Percentiles rank a stretch among this genome's conserved stretches.
Conservation (phyloP, 1,140 invertebrate genomes). For the Myzus persicae region DNA sequence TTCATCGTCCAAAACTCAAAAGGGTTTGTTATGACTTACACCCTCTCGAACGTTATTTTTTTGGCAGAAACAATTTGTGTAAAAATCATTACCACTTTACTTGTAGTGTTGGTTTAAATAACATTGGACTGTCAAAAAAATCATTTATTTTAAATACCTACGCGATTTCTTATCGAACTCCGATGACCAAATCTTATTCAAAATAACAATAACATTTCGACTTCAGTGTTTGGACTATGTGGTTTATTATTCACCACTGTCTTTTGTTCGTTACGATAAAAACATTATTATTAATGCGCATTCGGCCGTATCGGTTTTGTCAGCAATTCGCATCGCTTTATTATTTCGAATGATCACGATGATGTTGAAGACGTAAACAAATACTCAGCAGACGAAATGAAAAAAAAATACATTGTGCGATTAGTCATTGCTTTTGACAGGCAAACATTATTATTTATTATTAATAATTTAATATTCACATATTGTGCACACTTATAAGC, state of each 20-base stretch:
- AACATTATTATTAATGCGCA: neutral
- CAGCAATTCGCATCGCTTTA: neutral
- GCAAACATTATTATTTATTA: neutral
- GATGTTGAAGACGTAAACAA: neutral
- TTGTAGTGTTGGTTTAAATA: neutral
- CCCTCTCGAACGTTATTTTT: neutral
- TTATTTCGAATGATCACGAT: neutral
- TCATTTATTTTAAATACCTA: slow-evolving; percentile 14
- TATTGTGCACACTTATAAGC: neutral
- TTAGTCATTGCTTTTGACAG: neutral
- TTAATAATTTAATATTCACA: neutral
- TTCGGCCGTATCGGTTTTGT: neutral
- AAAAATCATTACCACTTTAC: neutral
- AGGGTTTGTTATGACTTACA: too few relatives aligned
- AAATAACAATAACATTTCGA: neutral
- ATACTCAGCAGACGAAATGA: neutral
- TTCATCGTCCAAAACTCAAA: neutral
- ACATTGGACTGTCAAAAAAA: neutral
- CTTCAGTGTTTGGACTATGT: neutral
- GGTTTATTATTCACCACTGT: neutral
- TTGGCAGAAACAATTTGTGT: neutral
- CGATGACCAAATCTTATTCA: neutral
- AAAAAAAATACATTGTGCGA: neutral
- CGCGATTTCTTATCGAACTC: neutral
- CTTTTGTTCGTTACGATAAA: neutral